Base-by-base conservation (phyloP, 2,113 vertebrate genomes). In the Abramis brama region DNA sequence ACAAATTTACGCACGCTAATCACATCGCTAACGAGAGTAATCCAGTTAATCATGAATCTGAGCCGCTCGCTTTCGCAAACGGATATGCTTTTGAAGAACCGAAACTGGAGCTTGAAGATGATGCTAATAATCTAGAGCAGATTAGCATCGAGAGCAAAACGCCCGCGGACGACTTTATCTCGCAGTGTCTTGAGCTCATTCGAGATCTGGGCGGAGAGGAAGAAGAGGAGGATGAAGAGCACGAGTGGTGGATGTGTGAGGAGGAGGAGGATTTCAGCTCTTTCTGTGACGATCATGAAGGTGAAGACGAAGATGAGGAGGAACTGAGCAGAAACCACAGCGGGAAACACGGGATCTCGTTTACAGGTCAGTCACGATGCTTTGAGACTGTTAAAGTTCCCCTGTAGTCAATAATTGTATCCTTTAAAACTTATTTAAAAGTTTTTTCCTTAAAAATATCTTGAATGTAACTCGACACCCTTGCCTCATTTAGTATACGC, bases 171-270 rank as follows among this genome's bases (percentile, higher is more conserved):
- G 94, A 96, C 92, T 96, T 99, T 87, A 94, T 98, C 80, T 94
- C 96, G 17, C 96, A 95, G 70, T 99, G 95, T 75, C 91, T 95
- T 11, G 94, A 96, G 81, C 96, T 98, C 84, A 97, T 98, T 91
- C 92, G 93, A 27, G 96, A 96, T 11, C 90, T 97, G 55, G 96
- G 95, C 60, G 94, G 92, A 36, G 95, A 94, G 73, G 78, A 92
- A 0, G 88, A 93, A 82, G 90, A 87, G 52, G 90, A 85, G 0
- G 82, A 94, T 1, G 7, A 85, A 70, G 2, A 92, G 90, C 89
- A 87, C 0, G 62, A 91, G 59, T 80, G 47, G 0, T 52, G 9
- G 21, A 17, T 88, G 87, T 90, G 94, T 84, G 85, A 88, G 13
- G 92, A 95, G 86, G 59, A 93, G 0, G 89, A 89, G 0, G 93